Evolutionary conservation across 2,113 vertebrate genomes (phyloP).

Genomic region (Rhipidura dahli): DNA sequence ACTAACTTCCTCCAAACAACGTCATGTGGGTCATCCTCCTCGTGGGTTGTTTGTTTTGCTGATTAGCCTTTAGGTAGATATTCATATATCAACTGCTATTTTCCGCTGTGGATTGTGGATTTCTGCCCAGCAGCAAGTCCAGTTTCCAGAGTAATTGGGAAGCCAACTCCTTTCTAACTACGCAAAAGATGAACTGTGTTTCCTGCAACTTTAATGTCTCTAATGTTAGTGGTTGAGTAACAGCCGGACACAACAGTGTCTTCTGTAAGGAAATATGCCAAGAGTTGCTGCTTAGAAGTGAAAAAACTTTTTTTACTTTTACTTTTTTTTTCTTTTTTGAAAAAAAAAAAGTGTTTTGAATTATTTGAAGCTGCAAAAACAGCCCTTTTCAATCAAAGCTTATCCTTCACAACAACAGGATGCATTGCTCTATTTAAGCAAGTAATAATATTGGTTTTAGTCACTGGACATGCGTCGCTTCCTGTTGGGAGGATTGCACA

Average conservation of each 20-base stretch:
- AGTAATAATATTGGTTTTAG: constrained; percentile 40
- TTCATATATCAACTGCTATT: constrained; percentile 18
- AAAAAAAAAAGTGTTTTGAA: neutral
- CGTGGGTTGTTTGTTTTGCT: neutral
- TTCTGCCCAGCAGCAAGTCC: constrained; percentile 44
- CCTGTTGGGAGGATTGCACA: neutral
- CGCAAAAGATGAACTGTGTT: constrained; percentile 54
- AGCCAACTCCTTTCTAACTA: constrained; percentile 57
- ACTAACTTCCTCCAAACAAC: constrained; percentile 53
- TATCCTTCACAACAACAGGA: constrained; percentile 37
- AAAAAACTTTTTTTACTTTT: neutral
- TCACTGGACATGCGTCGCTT: neutral
- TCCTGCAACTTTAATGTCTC: constrained; percentile 40
- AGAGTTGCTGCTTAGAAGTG: neutral
- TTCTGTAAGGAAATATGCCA: constrained; percentile 29
- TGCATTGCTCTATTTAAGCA: neutral
- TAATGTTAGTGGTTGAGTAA: constrained; percentile 41
- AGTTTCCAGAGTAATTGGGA: constrained; percentile 39
- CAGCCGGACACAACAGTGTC: constrained; percentile 35
- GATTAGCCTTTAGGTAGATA: constrained; percentile 18
- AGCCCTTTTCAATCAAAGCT: constrained; percentile 33
- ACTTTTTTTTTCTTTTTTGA: neutral
- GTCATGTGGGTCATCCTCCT: constrained; percentile 30
- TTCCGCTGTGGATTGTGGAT: constrained; percentile 65
- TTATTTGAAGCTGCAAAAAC: constrained; percentile 31